These are phyloP conservation scores for Lathamus discolor DNA, from an alignment of 2,113 vertebrate genomes.

Conservation along the genomic window DNA sequence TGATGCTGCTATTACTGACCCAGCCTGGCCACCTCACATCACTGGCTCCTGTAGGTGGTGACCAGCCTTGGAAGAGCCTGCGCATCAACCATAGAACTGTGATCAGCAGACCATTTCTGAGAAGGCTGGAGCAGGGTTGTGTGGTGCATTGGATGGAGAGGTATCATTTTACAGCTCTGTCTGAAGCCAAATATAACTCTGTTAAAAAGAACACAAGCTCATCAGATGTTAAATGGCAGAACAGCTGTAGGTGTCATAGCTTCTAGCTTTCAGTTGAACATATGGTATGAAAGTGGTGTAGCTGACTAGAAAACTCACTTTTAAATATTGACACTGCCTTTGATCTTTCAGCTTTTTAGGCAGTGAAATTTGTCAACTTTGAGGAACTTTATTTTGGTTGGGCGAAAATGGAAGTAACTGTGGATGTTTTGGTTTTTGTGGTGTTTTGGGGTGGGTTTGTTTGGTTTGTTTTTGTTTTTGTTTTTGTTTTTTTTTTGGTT, in stretches of 20 bases:
- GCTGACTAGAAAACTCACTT: slow-evolving; percentile 17
- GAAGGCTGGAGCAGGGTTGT: neutral
- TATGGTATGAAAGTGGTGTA: neutral
- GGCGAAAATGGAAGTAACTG: neutral
- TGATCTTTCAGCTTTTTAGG: slow-evolving; percentile 23
- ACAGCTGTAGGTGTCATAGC: slow-evolving; percentile 56
- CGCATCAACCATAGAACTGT: fast-evolving
- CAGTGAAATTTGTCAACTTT: slow-evolving; percentile 4
- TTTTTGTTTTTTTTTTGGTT: neutral
- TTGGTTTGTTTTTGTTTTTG: too few relatives aligned
- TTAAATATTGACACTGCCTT: slow-evolving; percentile 44
- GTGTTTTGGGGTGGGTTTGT: neutral
- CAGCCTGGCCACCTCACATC: fast-evolving
- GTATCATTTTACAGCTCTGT: neutral
- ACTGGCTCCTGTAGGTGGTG: neutral
- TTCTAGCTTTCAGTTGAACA: slow-evolving; percentile 16
- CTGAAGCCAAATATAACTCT: slow-evolving; percentile 43
- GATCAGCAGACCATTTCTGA: neutral
- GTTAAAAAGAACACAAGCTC: slow-evolving; percentile 10
- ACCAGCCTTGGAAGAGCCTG: neutral
- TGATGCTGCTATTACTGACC: neutral
- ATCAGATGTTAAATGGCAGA: slow-evolving; percentile 39
- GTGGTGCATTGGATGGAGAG: neutral
- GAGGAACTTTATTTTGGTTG: neutral
- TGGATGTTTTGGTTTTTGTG: neutral